Conservation (phyloP, 2,888 invertebrate genomes). For the Sphinx pinastri region DNA sequence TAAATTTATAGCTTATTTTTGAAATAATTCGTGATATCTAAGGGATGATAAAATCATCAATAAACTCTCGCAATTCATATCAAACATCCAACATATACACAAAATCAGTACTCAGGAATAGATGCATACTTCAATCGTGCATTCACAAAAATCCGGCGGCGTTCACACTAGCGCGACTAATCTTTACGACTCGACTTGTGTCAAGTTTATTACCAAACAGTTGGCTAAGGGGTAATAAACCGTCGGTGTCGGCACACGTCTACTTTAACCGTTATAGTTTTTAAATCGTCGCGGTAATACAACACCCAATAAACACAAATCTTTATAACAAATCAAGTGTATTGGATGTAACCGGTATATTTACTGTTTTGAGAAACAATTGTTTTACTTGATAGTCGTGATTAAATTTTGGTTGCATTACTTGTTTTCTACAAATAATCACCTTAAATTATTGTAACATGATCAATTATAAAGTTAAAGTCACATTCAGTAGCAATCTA, state of each 20-base stretch:
- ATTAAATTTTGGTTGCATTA: too few relatives aligned
- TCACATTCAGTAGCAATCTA: too few relatives aligned
- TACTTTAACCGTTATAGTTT: slow-evolving; percentile 52
- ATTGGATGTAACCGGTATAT: too few relatives aligned
- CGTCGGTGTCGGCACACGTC: slow-evolving; percentile 44
- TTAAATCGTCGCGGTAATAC: slow-evolving; percentile 47
- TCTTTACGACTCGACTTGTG: slow-evolving; percentile 64
- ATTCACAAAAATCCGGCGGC: neutral
- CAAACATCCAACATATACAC: neutral
- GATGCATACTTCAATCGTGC: neutral
- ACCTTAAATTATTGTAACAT: too few relatives aligned
- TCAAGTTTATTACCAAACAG: slow-evolving; percentile 67
- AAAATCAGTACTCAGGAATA: neutral
- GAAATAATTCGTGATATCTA: too few relatives aligned
- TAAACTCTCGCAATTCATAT: neutral
- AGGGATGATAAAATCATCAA: too few relatives aligned
- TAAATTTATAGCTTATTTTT: too few relatives aligned
- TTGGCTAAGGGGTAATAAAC: slow-evolving; percentile 63
- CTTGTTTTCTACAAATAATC: too few relatives aligned
- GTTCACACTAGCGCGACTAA: slow-evolving; percentile 40
- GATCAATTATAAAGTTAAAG: too few relatives aligned
- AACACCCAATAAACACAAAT: slow-evolving; percentile 38
- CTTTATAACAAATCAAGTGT: neutral
- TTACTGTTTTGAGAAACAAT: too few relatives aligned
- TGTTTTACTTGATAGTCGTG: too few relatives aligned